A percentile compares a stretch with the other conserved stretches of the same genome.
Conservation (phyloP, 2,113 vertebrate genomes). For the Grallaria varia region DNA sequence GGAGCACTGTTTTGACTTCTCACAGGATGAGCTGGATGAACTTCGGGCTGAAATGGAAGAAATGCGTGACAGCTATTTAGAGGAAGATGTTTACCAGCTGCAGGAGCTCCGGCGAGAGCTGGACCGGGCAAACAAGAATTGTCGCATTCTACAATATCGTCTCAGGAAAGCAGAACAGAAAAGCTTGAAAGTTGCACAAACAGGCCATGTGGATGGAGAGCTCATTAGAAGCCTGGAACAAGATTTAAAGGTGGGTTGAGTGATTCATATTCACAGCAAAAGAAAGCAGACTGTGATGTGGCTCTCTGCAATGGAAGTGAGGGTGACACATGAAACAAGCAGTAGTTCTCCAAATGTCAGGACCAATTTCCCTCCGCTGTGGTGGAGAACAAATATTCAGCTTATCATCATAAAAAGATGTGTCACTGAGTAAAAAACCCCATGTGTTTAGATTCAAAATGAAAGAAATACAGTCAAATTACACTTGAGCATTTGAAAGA, state of each 20-base stretch:
- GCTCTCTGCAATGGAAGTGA: neutral
- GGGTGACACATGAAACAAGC: neutral
- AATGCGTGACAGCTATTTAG: conserved; percentile 95
- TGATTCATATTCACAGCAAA: neutral
- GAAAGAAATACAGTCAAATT: neutral
- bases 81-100: conserved; percentile 97
- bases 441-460: neutral
- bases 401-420: neutral
- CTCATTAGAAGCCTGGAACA: conserved; percentile 93
- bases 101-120: conserved; percentile 96
- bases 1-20: conserved; percentile 38
- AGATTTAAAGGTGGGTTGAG: conserved; percentile 89
- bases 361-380: neutral
- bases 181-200: conserved; percentile 94
- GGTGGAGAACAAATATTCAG: neutral
- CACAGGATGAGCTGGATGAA: conserved; percentile 96
- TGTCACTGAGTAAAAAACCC: neutral
- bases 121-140: conserved; percentile 97
- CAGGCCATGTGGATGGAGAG: conserved; percentile 94
- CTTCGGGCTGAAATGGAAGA: conserved; percentile 98
- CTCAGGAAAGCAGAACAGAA: conserved; percentile 97
- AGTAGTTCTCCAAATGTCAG: neutral
- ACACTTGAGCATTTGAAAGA: neutral
- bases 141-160: conserved; percentile 96
- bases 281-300: neutral